A percentile compares a stretch with the other conserved stretches of the same genome.
These are phyloP conservation scores for Strix occidentalis DNA, from an alignment of 2,797 vertebrate genomes.

Conservation along the genomic window DNA sequence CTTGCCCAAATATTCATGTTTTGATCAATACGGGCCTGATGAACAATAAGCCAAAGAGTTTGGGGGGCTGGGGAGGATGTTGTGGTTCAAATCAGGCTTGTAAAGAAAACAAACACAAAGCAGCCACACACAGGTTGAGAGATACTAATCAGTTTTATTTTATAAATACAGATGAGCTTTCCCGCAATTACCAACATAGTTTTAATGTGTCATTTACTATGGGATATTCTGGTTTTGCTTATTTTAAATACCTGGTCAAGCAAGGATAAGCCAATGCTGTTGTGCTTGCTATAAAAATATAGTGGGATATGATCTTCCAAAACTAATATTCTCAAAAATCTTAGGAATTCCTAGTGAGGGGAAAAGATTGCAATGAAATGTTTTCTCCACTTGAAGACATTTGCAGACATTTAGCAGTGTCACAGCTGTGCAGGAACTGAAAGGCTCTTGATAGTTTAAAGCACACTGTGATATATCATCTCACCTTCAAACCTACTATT, in stretches of 20 bases:
- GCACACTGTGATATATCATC: background rate
- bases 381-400: conserved; percentile 42
- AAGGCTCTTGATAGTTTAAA: conserved; percentile 17
- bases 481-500: background rate
- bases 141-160: conserved; percentile 76
- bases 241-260: conserved; percentile 69
- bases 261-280: conserved; percentile 68
- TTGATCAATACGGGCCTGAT: background rate
- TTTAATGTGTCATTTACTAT: conserved; percentile 64
- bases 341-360: conserved; percentile 59
- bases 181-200: conserved; percentile 65
- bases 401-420: conserved; percentile 23
- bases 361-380: conserved; percentile 51
- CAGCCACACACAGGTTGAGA: conserved; percentile 48
- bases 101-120: background rate
- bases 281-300: conserved; percentile 71
- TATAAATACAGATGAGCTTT: conserved; percentile 76
- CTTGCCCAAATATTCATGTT: background rate
- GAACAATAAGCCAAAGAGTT: background rate
- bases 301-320: conserved; percentile 69
- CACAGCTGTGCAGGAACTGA: conserved; percentile 15
- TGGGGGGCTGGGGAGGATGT: background rate
- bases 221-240: conserved; percentile 21
- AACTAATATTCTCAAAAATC: conserved; percentile 68
- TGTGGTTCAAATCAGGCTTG: background rate